Conservation (phyloP, 1,140 invertebrate species). For the Luehdorfia chinensis region DNA sequence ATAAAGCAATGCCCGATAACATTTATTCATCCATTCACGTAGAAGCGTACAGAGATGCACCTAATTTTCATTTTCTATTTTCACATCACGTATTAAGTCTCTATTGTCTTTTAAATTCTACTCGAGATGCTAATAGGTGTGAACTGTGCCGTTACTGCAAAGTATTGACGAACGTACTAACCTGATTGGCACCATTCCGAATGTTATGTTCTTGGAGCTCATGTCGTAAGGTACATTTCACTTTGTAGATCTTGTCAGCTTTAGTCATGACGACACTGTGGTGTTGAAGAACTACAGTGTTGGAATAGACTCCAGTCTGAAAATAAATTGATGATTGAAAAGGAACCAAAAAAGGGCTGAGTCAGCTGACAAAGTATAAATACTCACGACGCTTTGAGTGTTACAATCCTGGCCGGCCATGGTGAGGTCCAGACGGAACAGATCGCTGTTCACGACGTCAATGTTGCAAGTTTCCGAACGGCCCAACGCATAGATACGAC, state of each 20-base stretch:
- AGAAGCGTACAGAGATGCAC: background rate
- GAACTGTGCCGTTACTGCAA: conserved; percentile 6
- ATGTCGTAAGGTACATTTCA: conserved; percentile 97
- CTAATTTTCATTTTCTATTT: conserved; percentile 1
- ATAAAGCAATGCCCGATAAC: background rate
- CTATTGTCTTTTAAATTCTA: conserved; percentile 16
- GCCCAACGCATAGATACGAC: conserved; percentile 94
- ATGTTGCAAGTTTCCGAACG: conserved; percentile 96
- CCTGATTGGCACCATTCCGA: conserved; percentile 97
- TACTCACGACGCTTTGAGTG: conserved; percentile 91
- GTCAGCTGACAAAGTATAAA: too few species aligned
- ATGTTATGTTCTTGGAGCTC: conserved; percentile 97
- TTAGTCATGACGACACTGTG: conserved; percentile 98
- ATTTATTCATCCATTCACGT: background rate
- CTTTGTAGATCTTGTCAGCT: conserved; percentile 97
- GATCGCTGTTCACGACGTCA: conserved; percentile 93
- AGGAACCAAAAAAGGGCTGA: conserved; percentile 3
- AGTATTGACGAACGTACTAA: conserved; percentile 51
- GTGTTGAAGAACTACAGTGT: conserved; percentile 96
- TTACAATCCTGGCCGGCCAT: conserved; percentile 97
- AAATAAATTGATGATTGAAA: conserved; percentile 45
- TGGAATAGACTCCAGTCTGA: conserved; percentile 95
- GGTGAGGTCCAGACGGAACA: conserved; percentile 93
- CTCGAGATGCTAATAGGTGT: conserved; percentile 14
- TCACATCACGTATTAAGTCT: conserved; percentile 11